Conservation (phyloP, 2,113 vertebrate genomes). For the Calidris pygmaea region DNA sequence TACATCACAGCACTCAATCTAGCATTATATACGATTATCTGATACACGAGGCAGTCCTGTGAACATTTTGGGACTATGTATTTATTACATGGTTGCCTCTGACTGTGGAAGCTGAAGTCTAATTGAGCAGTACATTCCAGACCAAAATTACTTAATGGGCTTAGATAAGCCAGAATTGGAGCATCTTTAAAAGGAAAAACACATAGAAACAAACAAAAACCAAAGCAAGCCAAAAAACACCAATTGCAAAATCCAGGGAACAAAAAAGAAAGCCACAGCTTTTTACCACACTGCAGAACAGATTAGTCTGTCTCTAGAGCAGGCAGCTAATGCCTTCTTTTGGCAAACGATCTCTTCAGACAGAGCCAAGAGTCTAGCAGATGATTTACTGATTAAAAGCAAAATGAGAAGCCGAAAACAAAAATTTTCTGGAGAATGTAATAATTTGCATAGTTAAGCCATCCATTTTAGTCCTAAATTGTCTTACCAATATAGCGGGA, state of each 20-base stretch:
- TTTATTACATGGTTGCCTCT: neutral
- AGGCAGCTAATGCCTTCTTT: conserved; percentile 45
- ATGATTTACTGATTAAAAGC: conserved; percentile 55
- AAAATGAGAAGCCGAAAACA: conserved; percentile 51
- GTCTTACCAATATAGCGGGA: neutral
- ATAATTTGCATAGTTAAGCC: conserved; percentile 21
- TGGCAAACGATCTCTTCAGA: conserved; percentile 33
- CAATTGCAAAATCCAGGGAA: conserved; percentile 15
- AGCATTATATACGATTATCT: neutral
- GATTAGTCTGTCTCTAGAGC: conserved; percentile 27
- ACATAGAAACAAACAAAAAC: neutral
- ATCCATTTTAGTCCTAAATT: neutral
- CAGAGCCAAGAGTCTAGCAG: conserved; percentile 48
- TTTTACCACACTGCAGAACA: neutral
- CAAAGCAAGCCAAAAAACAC: neutral
- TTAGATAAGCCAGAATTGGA: neutral
- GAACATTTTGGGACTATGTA: neutral
- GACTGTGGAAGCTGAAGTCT: neutral
- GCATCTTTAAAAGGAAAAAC: neutral
- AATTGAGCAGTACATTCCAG: neutral
- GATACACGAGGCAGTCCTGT: neutral
- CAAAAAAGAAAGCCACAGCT: conserved; percentile 4
- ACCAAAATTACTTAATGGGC: neutral
- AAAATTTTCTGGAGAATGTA: conserved; percentile 33
- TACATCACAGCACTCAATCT: neutral